Evolutionary conservation across 2,797 vertebrate species (phyloP).

Genomic region (Scyliorhinus canicula): DNA sequence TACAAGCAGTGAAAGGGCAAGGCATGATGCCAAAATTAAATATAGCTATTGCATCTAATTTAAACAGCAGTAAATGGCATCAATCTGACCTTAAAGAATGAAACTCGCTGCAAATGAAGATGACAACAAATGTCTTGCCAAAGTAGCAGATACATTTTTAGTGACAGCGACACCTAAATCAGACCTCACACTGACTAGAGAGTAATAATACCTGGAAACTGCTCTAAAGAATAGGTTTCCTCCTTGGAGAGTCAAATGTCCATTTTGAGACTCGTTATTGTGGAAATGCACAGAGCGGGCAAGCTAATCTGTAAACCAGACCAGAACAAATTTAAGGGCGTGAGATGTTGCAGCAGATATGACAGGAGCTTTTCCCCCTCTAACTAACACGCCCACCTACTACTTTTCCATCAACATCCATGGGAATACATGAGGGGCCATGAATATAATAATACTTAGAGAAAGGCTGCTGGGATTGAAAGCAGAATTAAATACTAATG

Average conservation of each 20-base stretch:
- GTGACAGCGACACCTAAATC: slow-evolving; percentile 67
- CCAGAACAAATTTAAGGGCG: slow-evolving; percentile 1
- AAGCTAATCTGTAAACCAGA: slow-evolving; percentile 24
- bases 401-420: background rate
- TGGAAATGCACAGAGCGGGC: slow-evolving; percentile 16
- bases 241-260: slow-evolving; percentile 54
- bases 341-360: slow-evolving; percentile 19
- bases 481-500: background rate
- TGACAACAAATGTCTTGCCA: slow-evolving; percentile 72
- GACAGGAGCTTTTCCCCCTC: background rate
- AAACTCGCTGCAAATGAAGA: slow-evolving; percentile 71
- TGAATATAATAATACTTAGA: background rate
- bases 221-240: slow-evolving; percentile 65
- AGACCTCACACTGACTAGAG: slow-evolving; percentile 65
- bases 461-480: background rate
- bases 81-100: slow-evolving; percentile 60
- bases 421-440: background rate
- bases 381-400: background rate
- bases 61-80: slow-evolving; percentile 69
- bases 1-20: slow-evolving; percentile 69
- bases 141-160: slow-evolving; percentile 74
- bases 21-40: slow-evolving; percentile 58
- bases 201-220: slow-evolving; percentile 71
- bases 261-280: background rate
- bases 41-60: slow-evolving; percentile 69